These are phyloP conservation scores for Acrocephalus kingi DNA, from an alignment of 2,113 vertebrate species.

Conservation along the genomic window DNA sequence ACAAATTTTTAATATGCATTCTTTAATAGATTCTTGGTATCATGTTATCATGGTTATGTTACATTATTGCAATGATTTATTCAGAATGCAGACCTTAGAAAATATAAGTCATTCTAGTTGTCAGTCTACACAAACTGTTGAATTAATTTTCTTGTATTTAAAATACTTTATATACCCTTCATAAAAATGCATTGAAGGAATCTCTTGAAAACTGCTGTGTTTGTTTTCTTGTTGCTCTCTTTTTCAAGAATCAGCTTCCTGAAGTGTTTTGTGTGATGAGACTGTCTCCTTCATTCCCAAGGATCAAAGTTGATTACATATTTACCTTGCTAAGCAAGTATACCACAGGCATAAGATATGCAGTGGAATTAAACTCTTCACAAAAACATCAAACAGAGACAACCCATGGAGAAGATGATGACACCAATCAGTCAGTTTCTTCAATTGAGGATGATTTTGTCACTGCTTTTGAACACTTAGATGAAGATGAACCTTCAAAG, in stretches of 20 bases:
- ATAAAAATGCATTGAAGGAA: background rate
- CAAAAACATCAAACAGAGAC: constrained; percentile 72
- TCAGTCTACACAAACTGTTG: background rate
- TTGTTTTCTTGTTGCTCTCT: constrained; percentile 31
- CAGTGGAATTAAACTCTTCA: constrained; percentile 80
- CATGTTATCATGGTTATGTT: background rate
- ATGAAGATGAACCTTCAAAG: constrained; percentile 86
- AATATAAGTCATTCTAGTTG: background rate
- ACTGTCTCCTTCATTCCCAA: constrained; percentile 78
- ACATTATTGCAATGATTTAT: background rate
- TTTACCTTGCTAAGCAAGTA: constrained; percentile 89
- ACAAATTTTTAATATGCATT: background rate
- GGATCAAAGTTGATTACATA: constrained; percentile 76
- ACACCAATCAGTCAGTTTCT: constrained; percentile 96
- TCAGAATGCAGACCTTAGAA: background rate
- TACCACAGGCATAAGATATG: constrained; percentile 82
- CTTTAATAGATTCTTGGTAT: background rate
- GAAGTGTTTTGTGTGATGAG: constrained; percentile 89
- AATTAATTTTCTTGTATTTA: background rate
- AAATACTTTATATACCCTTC: background rate
- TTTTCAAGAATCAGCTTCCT: constrained; percentile 65
- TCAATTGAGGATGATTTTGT: constrained; percentile 99
- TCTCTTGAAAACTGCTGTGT: background rate
- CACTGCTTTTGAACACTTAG: constrained; percentile 94
- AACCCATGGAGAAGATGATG: constrained; percentile 86